A percentile compares a stretch with the other conserved stretches of the same genome.
Evolutionary conservation across 2,888 invertebrate species (phyloP).

Genomic region (Apocheima hispidaria): DNA sequence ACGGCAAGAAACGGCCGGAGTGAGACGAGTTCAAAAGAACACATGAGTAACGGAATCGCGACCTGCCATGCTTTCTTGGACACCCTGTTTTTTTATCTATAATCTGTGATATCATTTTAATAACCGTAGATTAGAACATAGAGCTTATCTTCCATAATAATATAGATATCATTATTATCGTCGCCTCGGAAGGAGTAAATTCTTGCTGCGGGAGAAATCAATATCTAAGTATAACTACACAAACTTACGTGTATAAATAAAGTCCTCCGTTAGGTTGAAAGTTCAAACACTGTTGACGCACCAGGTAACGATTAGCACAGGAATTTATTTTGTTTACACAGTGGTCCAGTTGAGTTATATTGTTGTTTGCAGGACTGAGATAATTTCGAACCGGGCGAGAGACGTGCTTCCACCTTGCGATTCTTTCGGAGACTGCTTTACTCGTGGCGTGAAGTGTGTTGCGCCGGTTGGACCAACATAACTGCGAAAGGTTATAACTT

Average conservation of each 20-base stretch:
- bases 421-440: constrained; percentile 65
- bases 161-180: not conserved
- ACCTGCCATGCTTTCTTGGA: constrained; percentile 63
- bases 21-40: constrained; percentile 73
- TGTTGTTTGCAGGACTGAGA: constrained; percentile 38
- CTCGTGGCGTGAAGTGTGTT: constrained; percentile 60
- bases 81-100: constrained; percentile 4
- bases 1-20: constrained; percentile 31
- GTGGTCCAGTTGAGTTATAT: constrained; percentile 36
- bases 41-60: constrained; percentile 72
- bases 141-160: constrained; percentile 5
- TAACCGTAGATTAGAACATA: constrained; percentile 4
- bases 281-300: constrained; percentile 54
- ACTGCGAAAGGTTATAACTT: constrained; percentile 53
- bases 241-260: constrained; percentile 45
- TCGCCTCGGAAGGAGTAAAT: constrained; percentile 1
- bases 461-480: constrained; percentile 57
- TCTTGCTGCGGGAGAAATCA: constrained; percentile 49
- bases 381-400: constrained; percentile 38
- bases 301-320: constrained; percentile 55
- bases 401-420: constrained; percentile 54
- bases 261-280: constrained; percentile 44
- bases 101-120: constrained; percentile 15
- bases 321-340: constrained; percentile 54
- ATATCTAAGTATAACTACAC: constrained; percentile 58